phyloP scores from a whole-genome alignment of 2,888 invertebrate genomes.

The Ophion ventricosus region DNA sequence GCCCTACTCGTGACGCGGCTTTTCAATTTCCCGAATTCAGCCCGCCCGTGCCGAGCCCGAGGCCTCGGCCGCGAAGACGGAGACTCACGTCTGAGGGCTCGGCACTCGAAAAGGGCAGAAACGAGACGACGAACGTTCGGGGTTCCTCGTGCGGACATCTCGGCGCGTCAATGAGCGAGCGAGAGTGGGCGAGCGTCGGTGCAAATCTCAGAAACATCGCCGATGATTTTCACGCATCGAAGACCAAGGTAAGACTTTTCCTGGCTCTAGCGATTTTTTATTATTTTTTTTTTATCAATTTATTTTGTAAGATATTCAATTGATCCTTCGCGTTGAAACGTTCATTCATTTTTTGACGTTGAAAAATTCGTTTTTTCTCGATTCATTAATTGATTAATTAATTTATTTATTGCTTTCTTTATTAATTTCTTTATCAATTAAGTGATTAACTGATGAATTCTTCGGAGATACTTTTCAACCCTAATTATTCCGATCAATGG shows the following conservation, averaged over 20 bases:
- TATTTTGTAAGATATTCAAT: not conserved
- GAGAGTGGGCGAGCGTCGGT: constrained; percentile 81
- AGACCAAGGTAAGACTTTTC: constrained; percentile 78
- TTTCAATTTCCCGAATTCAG: constrained; percentile 82
- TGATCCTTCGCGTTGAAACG: too few relatives aligned
- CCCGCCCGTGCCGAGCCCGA: constrained; percentile 79
- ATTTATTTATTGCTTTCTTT: too few relatives aligned
- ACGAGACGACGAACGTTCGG: constrained; percentile 65
- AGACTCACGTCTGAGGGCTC: constrained; percentile 80
- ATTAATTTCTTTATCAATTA: too few relatives aligned
- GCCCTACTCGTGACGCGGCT: constrained; percentile 81
- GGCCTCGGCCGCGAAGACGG: constrained; percentile 81
- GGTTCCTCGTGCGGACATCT: constrained; percentile 74
- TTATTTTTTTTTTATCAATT: not conserved
- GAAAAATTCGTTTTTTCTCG: too few relatives aligned
- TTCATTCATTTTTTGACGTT: too few relatives aligned
- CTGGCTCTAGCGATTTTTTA: not conserved
- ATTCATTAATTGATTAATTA: too few relatives aligned
- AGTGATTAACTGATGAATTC: too few relatives aligned
- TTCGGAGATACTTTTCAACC: too few relatives aligned
- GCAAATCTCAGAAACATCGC: constrained; percentile 82
- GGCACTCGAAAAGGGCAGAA: constrained; percentile 75
- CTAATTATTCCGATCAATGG: too few relatives aligned
- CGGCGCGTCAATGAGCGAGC: constrained; percentile 75
- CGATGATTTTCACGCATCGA: constrained; percentile 81